Conservation (phyloP, 2,888 invertebrate genomes). For the Brassicogethes aeneus region DNA sequence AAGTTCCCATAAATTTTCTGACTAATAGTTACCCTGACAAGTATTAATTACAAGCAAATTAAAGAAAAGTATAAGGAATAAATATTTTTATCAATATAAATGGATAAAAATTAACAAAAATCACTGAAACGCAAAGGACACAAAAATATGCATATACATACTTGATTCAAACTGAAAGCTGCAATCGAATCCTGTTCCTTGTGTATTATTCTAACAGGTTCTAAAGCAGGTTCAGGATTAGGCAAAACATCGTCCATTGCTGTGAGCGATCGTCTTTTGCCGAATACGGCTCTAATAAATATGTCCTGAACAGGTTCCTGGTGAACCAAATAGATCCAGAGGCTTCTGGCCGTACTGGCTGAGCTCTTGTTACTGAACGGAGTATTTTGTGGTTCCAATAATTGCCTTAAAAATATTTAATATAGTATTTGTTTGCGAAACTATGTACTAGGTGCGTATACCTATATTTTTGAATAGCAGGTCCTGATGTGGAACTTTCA, state of each 20-base stretch:
- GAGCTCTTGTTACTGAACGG: constrained; percentile 75
- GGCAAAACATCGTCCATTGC: constrained; percentile 44
- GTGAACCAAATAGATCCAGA: constrained; percentile 90
- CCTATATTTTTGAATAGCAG: constrained; percentile 87
- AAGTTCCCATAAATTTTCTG: too few species aligned
- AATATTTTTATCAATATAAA: too few species aligned
- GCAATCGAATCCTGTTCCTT: constrained; percentile 98
- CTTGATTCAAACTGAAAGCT: constrained; percentile 94
- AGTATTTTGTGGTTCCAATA: constrained; percentile 88
- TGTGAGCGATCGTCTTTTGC: constrained; percentile 56
- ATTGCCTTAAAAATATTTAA: too few species aligned
- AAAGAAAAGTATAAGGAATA: too few species aligned
- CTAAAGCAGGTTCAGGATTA: constrained; percentile 45
- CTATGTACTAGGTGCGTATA: too few species aligned
- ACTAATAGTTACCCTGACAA: too few species aligned
- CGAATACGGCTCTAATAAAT: constrained; percentile 93
- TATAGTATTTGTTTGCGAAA: constrained; percentile 42
- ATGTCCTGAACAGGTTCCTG: constrained; percentile 89
- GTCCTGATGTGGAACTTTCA: constrained; percentile 64
- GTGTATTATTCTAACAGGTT: constrained; percentile 92
- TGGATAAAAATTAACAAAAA: too few species aligned
- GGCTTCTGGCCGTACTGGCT: constrained; percentile 66
- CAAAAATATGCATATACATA: too few species aligned
- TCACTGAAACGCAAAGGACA: too few species aligned
- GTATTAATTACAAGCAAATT: too few species aligned